phyloP scores from a whole-genome alignment of 35 echinoderm and acorn worm species.

The Apostichopus parvimensis region DNA sequence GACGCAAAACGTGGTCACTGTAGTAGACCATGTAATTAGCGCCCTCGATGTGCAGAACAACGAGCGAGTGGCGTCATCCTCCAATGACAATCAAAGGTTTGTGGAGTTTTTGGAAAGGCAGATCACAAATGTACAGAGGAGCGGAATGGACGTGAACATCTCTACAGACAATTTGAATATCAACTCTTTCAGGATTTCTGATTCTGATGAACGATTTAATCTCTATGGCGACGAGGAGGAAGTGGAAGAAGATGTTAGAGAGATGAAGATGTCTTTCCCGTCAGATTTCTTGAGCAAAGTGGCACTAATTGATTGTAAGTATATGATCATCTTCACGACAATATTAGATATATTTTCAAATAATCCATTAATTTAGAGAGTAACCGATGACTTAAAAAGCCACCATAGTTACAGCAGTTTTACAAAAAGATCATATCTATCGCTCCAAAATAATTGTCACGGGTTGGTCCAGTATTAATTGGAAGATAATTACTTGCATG shows the following conservation, averaged over 20 bases:
- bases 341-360: no score
- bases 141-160: not conserved
- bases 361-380: no score
- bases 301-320: not conserved
- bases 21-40: not conserved
- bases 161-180: not conserved
- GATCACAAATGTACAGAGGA: constrained; percentile 18
- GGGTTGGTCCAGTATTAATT: no score
- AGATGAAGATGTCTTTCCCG: not conserved
- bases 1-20: not conserved
- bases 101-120: not conserved
- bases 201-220: not conserved
- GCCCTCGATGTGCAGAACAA: not conserved
- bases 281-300: not conserved
- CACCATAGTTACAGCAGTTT: no score
- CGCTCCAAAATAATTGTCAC: no score
- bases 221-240: no score
- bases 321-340: no score
- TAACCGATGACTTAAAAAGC: no score
- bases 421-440: no score
- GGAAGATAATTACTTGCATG: no score
- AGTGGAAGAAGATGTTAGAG: not conserved
- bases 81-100: not conserved
- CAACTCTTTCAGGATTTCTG: not conserved
- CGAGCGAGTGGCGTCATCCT: not conserved